Base-by-base conservation (phyloP, 2,113 vertebrate genomes). In the Sterrhoptilus dennistouni region DNA sequence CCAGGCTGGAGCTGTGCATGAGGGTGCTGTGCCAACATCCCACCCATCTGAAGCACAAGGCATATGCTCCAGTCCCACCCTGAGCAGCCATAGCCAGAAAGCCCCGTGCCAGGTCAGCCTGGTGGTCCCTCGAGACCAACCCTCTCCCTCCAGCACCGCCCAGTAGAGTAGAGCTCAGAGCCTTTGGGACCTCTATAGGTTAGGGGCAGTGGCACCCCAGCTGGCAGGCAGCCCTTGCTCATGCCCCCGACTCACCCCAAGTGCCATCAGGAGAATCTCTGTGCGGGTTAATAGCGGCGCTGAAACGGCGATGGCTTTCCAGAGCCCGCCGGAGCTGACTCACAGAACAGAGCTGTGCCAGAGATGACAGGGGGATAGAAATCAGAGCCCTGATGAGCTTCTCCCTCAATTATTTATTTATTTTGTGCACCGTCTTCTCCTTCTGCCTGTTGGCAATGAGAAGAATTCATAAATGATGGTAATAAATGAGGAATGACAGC, bases 31-130 rank as follows among this genome's bases (percentile, higher is more conserved):
- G 25, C 9, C 83, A 52, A 52, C 9, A 79, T 13, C 19, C 28
- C 31, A 42, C 22, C 11, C n/a, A 38, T 7, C 31, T 3, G 1
- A 40, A 53, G 25, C n/a, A 44, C 0, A 0, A 31, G 36, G 21
- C 13, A 20, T 7, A 21, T 28, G 14, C 49, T 54, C 52, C 0
- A 0, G 20, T 36, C 31, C 35, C 25, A 56, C 8, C 3, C 2
- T 11, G 42, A 24, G 29, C 52, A 64, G 16, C 23, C 50, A 29
- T 2, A 57, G 24, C 16, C n/a, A 83, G 61, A 90, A 83, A 40
- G 1, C 4, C 14, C 38, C 0, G 0, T 21, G 23, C 36, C 38
- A 66, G 11, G 3, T n/a, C 40, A 83, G 59, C 53, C 18, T 63
- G 59, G 4, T 3, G 2, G 14, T 68, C 12, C 28, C 31, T 69